Base-by-base conservation (phyloP, 2,797 vertebrate species). In the Labroides dimidiatus region DNA sequence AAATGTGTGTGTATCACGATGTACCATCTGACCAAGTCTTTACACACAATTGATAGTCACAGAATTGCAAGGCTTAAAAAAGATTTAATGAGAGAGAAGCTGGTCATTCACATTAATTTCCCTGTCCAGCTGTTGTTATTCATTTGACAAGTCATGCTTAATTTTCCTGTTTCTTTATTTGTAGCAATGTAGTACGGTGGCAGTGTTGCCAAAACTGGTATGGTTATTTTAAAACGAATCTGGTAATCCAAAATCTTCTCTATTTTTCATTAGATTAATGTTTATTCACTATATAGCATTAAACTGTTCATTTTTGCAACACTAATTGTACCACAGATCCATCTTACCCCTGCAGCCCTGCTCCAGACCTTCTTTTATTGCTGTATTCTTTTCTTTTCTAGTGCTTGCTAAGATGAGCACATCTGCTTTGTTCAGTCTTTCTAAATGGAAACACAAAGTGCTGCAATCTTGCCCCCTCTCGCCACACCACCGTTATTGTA, bases 1-100 rank as follows among this genome's bases (percentile, higher is more conserved):
- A 63, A 85, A 72, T 69, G 75, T 57, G 43, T 57, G 43, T 50
- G 49, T 80, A 53, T 77, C 58, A 78, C 85, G 73, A 52, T 72
- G 61, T 68, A 51, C 61, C 70, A 82, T 76, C 43, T 37, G 47
- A 69, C 36, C 77, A 73, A 61, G 72, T 30, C 23, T 47, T 55
- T 71, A 62, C 45, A 12, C 17, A 30, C 54, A 33, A 19, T 44
- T 58, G 36, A 48, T 36, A 44, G 17, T 66, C 12, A 9, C 14
- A 52, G 21, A 64, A 67, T 62, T 12, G 66, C 45, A 58, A 21
- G 39, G 45, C 50, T 69, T 50, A 63, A 61, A 23, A 37, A 61
- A 36, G 68, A 66, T 10, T 21, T 24, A 41, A 36, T 10, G 10
- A 27, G 15, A 39, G 27, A 64, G 23, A 15, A 27, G 13, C 16